Evolutionary conservation across 2,797 vertebrate genomes (phyloP).

Genomic region (Cuculus canorus): DNA sequence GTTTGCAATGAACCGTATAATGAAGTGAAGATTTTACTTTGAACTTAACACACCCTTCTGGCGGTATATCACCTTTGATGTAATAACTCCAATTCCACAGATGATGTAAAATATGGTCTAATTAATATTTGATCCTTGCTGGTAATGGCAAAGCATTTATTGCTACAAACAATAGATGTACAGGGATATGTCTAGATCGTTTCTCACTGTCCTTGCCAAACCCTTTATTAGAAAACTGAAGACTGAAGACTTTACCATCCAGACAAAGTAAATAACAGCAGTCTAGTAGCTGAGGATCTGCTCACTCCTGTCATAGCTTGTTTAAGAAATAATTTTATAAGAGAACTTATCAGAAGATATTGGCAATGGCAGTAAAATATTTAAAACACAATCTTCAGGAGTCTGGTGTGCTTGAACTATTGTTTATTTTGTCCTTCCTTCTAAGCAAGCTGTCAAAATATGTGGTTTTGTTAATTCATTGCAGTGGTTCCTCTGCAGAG

Average conservation of each 20-base stretch:
- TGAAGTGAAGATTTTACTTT: background rate
- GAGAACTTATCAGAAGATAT: background rate
- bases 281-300: background rate
- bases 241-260: background rate
- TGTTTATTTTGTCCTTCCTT: conserved; percentile 2
- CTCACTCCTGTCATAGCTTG: background rate
- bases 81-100: background rate
- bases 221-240: background rate
- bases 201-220: background rate
- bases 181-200: background rate
- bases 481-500: background rate
- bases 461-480: background rate
- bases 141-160: background rate
- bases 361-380: background rate
- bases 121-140: background rate
- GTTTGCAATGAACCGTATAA: background rate
- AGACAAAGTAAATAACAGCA: background rate
- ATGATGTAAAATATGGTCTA: background rate
- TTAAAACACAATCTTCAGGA: background rate
- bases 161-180: background rate
- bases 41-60: background rate
- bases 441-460: background rate
- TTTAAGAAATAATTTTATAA: background rate
- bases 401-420: background rate
- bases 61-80: background rate